Conservation (phyloP, 2,797 vertebrate species). For the Monodelphis domestica region DNA sequence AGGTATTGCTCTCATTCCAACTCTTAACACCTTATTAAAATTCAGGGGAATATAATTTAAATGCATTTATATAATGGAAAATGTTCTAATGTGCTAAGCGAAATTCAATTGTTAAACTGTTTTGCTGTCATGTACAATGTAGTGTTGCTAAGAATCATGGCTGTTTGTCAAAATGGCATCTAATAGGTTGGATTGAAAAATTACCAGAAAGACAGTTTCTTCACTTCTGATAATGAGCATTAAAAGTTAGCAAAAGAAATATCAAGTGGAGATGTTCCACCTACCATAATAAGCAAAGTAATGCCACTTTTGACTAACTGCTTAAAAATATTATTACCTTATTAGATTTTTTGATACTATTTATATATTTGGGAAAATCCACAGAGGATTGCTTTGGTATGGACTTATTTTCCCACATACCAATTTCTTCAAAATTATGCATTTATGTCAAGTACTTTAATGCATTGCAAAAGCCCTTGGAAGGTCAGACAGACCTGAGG, state of each 20-base stretch:
- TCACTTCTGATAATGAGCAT: slow-evolving; percentile 56
- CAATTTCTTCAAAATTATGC: slow-evolving; percentile 49
- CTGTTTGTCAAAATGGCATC: slow-evolving; percentile 72
- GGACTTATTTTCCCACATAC: slow-evolving; percentile 53
- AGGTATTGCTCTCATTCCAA: slow-evolving; percentile 65
- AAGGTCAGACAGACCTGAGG: background rate
- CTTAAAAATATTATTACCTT: slow-evolving; percentile 28
- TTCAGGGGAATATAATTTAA: slow-evolving; percentile 64
- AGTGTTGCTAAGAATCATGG: slow-evolving; percentile 70
- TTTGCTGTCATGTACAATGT: slow-evolving; percentile 67
- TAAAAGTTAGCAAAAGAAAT: slow-evolving; percentile 64
- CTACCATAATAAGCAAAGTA: slow-evolving; percentile 51
- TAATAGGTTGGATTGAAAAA: slow-evolving; percentile 75
- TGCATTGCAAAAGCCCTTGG: background rate
- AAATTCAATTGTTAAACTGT: slow-evolving; percentile 75
- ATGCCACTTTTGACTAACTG: slow-evolving; percentile 51
- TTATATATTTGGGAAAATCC: slow-evolving; percentile 65
- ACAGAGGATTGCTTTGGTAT: slow-evolving; percentile 23
- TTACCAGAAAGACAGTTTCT: slow-evolving; percentile 69
- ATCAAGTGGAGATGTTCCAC: slow-evolving; percentile 62
- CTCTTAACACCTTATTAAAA: slow-evolving; percentile 67
- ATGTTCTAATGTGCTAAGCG: slow-evolving; percentile 68
- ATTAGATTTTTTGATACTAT: slow-evolving; percentile 58
- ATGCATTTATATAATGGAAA: slow-evolving; percentile 70
- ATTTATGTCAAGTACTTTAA: slow-evolving; percentile 29